These are phyloP conservation scores for Hypercompe scribonia DNA, from an alignment of 2,888 invertebrate species.

Conservation along the genomic window DNA sequence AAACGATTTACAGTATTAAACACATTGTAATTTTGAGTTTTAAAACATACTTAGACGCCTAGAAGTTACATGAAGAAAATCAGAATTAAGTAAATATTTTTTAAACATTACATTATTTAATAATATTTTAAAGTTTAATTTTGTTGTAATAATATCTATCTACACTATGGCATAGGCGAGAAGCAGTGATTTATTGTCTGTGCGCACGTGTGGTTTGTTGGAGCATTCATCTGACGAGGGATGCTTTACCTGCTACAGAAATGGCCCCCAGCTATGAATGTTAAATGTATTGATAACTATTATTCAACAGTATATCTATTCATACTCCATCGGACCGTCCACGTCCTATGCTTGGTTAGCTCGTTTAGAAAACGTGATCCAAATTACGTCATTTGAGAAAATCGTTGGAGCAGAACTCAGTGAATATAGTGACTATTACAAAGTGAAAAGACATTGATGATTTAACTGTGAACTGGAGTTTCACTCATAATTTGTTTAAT, in stretches of 20 bases:
- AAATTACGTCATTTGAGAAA: slow-evolving; percentile 43
- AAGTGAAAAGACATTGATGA: slow-evolving; percentile 27
- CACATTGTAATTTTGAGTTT: not conserved
- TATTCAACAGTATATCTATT: slow-evolving; percentile 73
- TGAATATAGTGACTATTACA: slow-evolving; percentile 21
- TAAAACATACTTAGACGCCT: not conserved
- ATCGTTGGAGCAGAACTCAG: slow-evolving; percentile 30
- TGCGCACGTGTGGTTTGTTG: slow-evolving; percentile 73
- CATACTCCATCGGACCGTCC: slow-evolving; percentile 62
- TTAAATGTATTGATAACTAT: slow-evolving; percentile 71
- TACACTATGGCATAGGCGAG: slow-evolving; percentile 58
- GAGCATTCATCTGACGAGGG: slow-evolving; percentile 74
- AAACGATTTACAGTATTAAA: not conserved
- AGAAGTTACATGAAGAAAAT: not conserved
- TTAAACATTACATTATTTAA: slow-evolving; percentile 2
- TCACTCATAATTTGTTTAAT: slow-evolving; percentile 10
- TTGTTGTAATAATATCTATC: slow-evolving; percentile 36
- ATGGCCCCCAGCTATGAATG: slow-evolving; percentile 60
- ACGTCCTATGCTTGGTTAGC: slow-evolving; percentile 69
- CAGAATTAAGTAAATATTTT: not conserved
- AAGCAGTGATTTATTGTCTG: slow-evolving; percentile 74
- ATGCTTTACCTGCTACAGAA: slow-evolving; percentile 80
- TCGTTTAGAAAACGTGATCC: slow-evolving; percentile 50
- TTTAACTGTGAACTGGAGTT: slow-evolving; percentile 9
- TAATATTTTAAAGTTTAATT: slow-evolving; percentile 25